A percentile compares a stretch with the other conserved stretches of the same genome.
phyloP scores from a whole-genome alignment of 2,113 vertebrate genomes.

The Eptesicus fuscus region DNA sequence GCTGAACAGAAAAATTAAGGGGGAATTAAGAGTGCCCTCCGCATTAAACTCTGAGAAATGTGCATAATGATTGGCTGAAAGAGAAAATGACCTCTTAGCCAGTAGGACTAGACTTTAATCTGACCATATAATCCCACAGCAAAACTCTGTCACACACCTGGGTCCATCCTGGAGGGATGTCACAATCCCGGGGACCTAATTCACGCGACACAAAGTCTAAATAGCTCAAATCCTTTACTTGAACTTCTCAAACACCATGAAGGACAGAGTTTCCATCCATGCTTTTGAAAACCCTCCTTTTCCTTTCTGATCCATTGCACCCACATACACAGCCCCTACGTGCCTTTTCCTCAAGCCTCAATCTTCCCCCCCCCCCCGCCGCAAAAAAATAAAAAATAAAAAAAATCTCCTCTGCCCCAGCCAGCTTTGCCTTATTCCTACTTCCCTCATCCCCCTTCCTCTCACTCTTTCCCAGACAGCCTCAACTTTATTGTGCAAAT shows the following conservation, averaged over 20 bases:
- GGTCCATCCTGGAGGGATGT: not conserved
- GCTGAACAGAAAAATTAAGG: not conserved
- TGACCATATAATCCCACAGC: not conserved
- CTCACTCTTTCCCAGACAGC: not conserved
- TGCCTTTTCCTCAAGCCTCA: not conserved
- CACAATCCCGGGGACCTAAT: not conserved
- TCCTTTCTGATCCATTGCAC: not conserved
- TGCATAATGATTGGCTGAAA: constrained; percentile 13
- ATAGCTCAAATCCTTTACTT: not conserved
- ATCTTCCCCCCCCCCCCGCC: not conserved
- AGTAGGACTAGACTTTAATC: not conserved
- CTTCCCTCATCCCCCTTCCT: not conserved
- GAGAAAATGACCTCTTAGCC: not conserved
- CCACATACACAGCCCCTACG: not conserved
- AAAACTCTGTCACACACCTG: not conserved
- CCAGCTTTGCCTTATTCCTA: not conserved
- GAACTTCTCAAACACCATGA: not conserved
- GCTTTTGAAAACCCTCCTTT: not conserved
- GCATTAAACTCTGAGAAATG: not conserved
- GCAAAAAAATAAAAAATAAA: too few relatives aligned
- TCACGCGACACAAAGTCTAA: not conserved
- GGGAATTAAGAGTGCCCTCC: not conserved
- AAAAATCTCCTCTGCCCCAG: not conserved
- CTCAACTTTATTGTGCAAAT: not conserved
- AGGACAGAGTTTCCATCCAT: not conserved